Evolutionary conservation across 2,888 invertebrate genomes (phyloP).

Genomic region (Rosalia funebris): DNA sequence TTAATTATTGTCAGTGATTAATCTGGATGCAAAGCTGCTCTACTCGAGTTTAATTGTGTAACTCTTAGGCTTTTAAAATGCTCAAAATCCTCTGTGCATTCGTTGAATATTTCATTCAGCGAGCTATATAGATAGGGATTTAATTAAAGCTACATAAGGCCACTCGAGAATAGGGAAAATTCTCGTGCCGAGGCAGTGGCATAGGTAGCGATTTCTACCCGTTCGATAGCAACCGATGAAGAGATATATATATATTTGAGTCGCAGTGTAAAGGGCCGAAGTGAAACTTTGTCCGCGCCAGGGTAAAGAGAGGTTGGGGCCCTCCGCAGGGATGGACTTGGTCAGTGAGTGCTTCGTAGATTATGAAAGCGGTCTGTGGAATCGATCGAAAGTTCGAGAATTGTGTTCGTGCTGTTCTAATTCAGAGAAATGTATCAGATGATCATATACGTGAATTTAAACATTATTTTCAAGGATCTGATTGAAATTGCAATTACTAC

Average conservation of each 20-base stretch:
- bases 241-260: slow-evolving; percentile 53
- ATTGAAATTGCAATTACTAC: too few species aligned
- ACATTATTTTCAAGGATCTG: too few species aligned
- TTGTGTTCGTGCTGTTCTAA: too few species aligned
- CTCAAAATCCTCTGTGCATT: slow-evolving; percentile 29
- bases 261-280: slow-evolving; percentile 51
- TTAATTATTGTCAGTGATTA: slow-evolving; percentile 21
- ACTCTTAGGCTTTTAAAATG: slow-evolving; percentile 28
- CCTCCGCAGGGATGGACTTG: slow-evolving; percentile 22
- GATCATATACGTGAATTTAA: too few species aligned
- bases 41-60: slow-evolving; percentile 30
- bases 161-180: slow-evolving; percentile 47
- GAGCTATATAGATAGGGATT: slow-evolving; percentile 50
- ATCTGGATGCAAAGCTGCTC: slow-evolving; percentile 23
- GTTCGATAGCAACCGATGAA: slow-evolving; percentile 50
- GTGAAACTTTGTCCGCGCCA: slow-evolving; percentile 55
- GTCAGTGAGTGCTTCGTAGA: slow-evolving; percentile 6
- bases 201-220: slow-evolving; percentile 26
- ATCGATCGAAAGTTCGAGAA: too few species aligned
- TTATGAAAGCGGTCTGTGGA: too few species aligned
- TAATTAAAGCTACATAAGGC: slow-evolving; percentile 54
- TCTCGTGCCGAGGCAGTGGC: slow-evolving; percentile 17
- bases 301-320: slow-evolving; percentile 39
- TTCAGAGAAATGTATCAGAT: too few species aligned
- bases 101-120: slow-evolving; percentile 34